A percentile compares a stretch with the other conserved stretches of the same genome.
These are phyloP conservation scores for Parus major DNA, from an alignment of 2,113 vertebrate genomes.

Conservation along the genomic window DNA sequence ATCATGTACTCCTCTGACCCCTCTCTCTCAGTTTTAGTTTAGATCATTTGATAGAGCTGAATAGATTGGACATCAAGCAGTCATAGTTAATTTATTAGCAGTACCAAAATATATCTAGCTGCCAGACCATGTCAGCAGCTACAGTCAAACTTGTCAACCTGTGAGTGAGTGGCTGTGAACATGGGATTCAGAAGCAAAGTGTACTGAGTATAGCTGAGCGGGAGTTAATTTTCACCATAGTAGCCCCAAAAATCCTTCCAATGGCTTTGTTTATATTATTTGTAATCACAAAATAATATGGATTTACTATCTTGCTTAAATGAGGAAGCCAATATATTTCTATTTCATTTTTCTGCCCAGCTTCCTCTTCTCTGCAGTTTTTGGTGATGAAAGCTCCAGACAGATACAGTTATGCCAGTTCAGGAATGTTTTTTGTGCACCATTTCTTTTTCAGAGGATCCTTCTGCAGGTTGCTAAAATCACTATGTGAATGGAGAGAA, in stretches of 20 bases:
- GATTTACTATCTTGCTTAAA: not conserved
- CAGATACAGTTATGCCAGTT: not conserved
- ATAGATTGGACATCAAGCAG: not conserved
- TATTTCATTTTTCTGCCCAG: not conserved
- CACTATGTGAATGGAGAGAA: not conserved
- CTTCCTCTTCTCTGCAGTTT: not conserved
- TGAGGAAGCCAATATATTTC: not conserved
- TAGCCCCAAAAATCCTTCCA: not conserved
- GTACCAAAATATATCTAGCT: not conserved
- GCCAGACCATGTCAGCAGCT: not conserved
- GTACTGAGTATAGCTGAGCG: not conserved
- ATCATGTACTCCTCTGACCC: not conserved
- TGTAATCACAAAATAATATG: not conserved
- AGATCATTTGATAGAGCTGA: not conserved
- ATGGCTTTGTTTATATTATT: not conserved
- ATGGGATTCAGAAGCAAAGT: not conserved
- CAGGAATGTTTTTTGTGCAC: not conserved
- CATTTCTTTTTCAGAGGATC: not conserved
- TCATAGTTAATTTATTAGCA: not conserved
- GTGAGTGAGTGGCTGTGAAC: not conserved
- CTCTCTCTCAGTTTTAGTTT: not conserved
- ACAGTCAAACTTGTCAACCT: not conserved
- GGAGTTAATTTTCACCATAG: not conserved
- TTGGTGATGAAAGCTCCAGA: not conserved
- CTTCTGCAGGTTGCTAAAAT: not conserved